Evolutionary conservation across 1,140 invertebrate genomes (phyloP), one percentile per base, ranked within the genome.

Genomic region (Bombus fervidus): DNA sequence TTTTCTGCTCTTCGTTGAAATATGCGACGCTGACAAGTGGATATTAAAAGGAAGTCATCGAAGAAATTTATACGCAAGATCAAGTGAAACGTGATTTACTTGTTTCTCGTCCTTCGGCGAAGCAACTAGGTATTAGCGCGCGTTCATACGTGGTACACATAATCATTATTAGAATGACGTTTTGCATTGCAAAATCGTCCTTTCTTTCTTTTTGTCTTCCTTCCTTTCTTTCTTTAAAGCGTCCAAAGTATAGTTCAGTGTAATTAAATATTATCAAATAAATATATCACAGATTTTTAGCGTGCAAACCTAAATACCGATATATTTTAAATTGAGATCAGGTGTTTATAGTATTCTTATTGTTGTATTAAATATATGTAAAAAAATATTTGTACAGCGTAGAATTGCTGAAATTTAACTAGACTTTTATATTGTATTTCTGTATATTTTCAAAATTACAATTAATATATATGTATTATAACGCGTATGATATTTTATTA

Each of bases 81-180:
- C 57, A 72, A 34, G 43, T 72, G 82, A 80, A 78, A 83, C 47
- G 37, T 77, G 43, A n/a, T 66, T 74, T 68, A 68, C 12, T 57
- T 41, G 15, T 69, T 69, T 84, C 13, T 47, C 31, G 62, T 71
- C 43, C 39, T 68, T 3, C 79, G 89, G 81, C 88, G 87, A 89
- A 53, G n/a, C 57, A 81, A 64, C 64, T 83, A 81, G 73, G 64
- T 78, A 83, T 86, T 69, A 79, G 88, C 89, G 88, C 75, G 89
- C 89, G 81, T 85, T 39, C 47, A 87, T 82, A 47, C 53, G 66
- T 81, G 77, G 31, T 76, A 78, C 64, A 81, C 57, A 89, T 77
- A 66, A 88, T 87, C 68, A 47, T 90, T 89, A 84, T 86, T 84
- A 84, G 43, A 77, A 81, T 68, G 76, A 83, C 77, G 88, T 89